These are phyloP conservation scores for Leucoma salicis DNA, from an alignment of 2,888 invertebrate species.

Conservation along the genomic window DNA sequence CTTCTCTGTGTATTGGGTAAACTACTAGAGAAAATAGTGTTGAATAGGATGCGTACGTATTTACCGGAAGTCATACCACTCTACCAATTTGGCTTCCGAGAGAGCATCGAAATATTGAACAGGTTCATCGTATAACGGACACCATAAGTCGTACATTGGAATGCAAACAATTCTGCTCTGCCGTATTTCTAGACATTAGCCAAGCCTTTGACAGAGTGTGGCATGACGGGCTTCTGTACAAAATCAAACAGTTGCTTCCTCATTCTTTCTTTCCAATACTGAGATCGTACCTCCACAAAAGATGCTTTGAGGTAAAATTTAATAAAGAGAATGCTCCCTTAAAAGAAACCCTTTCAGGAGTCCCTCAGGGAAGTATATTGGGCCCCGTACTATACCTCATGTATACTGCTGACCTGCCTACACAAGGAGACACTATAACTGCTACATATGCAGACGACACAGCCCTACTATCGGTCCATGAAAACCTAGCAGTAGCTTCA, in stretches of 20 bases:
- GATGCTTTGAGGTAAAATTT: not conserved
- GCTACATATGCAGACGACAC: slow-evolving; percentile 1
- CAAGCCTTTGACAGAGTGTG: slow-evolving; percentile 1
- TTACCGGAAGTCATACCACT: not conserved
- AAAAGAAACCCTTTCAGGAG: not conserved
- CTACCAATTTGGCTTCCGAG: not conserved
- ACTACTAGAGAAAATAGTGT: not conserved
- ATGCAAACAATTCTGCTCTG: not conserved
- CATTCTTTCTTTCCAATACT: not conserved
- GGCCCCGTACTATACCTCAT: not conserved
- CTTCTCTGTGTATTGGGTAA: not conserved
- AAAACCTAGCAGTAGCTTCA: not conserved
- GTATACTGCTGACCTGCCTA: not conserved
- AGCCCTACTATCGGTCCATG: not conserved
- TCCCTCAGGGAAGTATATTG: not conserved
- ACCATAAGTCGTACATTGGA: not conserved
- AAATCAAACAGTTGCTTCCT: not conserved
- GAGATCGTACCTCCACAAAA: not conserved
- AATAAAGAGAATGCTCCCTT: not conserved
- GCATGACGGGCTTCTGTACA: not conserved
- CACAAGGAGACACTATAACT: not conserved
- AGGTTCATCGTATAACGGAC: not conserved
- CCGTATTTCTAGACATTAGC: slow-evolving; percentile 1
- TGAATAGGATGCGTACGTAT: not conserved
- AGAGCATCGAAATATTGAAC: not conserved